These are phyloP conservation scores for Megaustenia siamemsis DNA, from an alignment of 2,888 invertebrate genomes.

Conservation along the genomic window DNA sequence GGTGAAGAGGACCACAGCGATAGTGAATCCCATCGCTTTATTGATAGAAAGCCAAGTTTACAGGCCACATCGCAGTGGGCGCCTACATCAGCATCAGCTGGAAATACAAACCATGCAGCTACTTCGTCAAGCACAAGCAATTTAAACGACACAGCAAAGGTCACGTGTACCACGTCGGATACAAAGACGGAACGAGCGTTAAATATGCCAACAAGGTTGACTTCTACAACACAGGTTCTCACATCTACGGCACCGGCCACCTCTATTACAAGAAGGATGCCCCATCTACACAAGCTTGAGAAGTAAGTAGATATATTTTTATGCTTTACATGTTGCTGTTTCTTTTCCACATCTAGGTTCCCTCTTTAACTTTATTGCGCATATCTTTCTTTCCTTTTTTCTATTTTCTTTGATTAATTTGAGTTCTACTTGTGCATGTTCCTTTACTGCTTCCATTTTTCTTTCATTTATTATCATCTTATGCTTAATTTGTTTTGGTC, in stretches of 20 bases:
- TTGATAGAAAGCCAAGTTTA: neutral
- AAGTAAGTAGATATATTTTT: too few relatives aligned
- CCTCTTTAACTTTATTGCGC: too few relatives aligned
- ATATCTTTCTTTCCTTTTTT: too few relatives aligned
- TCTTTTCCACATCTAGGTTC: too few relatives aligned
- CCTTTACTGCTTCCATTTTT: too few relatives aligned
- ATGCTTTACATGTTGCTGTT: too few relatives aligned
- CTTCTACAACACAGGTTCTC: neutral
- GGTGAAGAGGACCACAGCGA: slow-evolving; percentile 31
- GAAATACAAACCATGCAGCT: neutral
- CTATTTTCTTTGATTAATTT: too few relatives aligned
- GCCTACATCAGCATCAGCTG: neutral
- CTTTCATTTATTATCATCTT: too few relatives aligned
- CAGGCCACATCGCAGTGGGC: neutral
- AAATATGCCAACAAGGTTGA: neutral
- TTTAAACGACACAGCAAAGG: neutral
- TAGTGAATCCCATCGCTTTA: slow-evolving; percentile 5
- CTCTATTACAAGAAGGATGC: slow-evolving; percentile 15
- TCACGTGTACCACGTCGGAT: neutral
- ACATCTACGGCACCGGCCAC: neutral
- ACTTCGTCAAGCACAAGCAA: too few relatives aligned
- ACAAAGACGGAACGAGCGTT: neutral
- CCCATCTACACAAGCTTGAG: slow-evolving; percentile 46
- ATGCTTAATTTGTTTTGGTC: too few relatives aligned
- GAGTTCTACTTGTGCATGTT: too few relatives aligned